phyloP scores from a whole-genome alignment of 2,113 vertebrate species.

The Enhydra lutris region DNA sequence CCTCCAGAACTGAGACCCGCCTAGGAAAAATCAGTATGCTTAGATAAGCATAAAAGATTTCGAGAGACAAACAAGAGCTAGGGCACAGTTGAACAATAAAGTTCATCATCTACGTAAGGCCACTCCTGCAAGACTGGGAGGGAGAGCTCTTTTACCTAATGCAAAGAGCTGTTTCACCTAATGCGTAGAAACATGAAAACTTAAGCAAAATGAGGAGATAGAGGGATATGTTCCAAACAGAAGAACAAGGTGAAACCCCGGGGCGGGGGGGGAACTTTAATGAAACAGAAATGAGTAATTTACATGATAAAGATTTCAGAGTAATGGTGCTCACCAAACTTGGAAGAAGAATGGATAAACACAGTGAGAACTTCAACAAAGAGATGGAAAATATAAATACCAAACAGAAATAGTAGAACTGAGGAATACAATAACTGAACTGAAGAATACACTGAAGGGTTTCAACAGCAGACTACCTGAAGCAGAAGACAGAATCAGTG shows the following conservation, averaged over 20 bases:
- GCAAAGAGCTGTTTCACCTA: not conserved
- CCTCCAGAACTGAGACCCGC: not conserved
- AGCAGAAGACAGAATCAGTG: not conserved
- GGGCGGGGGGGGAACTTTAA: not conserved
- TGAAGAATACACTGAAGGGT: not conserved
- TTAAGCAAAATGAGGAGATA: not conserved
- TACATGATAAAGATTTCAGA: not conserved
- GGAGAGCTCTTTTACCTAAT: not conserved
- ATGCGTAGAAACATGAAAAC: not conserved
- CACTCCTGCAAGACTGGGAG: not conserved
- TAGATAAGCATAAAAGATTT: not conserved
- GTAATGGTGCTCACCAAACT: not conserved
- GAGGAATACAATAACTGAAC: not conserved
- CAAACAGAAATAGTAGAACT: not conserved
- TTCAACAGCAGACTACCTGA: not conserved
- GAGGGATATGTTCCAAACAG: not conserved
- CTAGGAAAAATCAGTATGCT: not conserved
- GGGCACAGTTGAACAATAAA: not conserved
- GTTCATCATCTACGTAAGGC: not conserved
- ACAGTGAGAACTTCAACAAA: not conserved
- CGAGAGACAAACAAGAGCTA: not conserved
- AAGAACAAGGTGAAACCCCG: not conserved
- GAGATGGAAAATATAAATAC: not conserved
- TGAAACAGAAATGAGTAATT: not conserved
- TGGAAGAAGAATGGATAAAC: not conserved